These are phyloP conservation scores for Holotrichia oblita DNA, from an alignment of 1,140 invertebrate species.

Conservation along the genomic window DNA sequence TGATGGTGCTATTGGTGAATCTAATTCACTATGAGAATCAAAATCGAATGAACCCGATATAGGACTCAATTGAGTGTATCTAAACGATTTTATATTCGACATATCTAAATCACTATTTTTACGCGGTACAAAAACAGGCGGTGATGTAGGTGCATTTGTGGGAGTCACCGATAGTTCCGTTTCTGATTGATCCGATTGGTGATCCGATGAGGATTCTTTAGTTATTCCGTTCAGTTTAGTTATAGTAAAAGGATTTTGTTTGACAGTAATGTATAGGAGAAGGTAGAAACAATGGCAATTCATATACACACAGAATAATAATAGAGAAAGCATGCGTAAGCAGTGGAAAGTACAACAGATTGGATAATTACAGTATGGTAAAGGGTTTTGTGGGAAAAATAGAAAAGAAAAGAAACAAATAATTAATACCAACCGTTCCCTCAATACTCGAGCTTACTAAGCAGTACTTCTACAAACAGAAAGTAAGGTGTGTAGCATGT, in stretches of 20 bases:
- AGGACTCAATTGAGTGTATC: conserved; percentile 52
- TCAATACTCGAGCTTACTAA: conserved; percentile 30
- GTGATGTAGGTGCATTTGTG: conserved; percentile 46
- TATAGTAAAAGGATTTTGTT: neutral
- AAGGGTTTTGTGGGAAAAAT: conserved; percentile 53
- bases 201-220: conserved; percentile 46
- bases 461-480: conserved; percentile 13
- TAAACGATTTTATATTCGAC: conserved; percentile 14
- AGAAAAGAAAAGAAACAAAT: conserved; percentile 60
- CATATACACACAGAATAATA: conserved; percentile 33
- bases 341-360: conserved; percentile 20
- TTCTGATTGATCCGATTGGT: too few relatives aligned
- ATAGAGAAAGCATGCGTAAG: conserved; percentile 38
- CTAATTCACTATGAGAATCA: conserved; percentile 51
- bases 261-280: neutral
- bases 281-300: conserved; percentile 9
- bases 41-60: conserved; percentile 57
- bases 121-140: conserved; percentile 18
- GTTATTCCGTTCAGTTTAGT: neutral
- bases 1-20: conserved; percentile 47
- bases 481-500: neutral
- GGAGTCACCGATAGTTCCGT: conserved; percentile 52
- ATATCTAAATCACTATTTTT: neutral
- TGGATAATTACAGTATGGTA: conserved; percentile 47
- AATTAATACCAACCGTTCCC: conserved; percentile 55